These are phyloP conservation scores for Leiothrix lutea DNA, from an alignment of 2,113 vertebrate species.

Conservation along the genomic window DNA sequence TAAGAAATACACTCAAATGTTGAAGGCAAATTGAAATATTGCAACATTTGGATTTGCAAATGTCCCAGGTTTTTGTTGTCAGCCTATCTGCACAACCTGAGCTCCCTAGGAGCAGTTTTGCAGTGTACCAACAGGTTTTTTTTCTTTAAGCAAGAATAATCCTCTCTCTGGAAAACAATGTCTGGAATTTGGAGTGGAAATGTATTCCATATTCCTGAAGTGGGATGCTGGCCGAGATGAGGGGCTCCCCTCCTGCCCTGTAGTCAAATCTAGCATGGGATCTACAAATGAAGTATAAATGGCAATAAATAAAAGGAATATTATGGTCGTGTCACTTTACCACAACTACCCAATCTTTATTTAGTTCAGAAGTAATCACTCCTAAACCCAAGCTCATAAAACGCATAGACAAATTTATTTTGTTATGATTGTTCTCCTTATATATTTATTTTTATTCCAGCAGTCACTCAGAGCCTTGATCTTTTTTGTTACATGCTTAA, in stretches of 20 bases:
- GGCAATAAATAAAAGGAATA: constrained; percentile 18
- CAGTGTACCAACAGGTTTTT: background rate
- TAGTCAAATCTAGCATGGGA: background rate
- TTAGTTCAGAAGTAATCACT: constrained; percentile 23
- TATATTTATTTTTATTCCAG: constrained; percentile 27
- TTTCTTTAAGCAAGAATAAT: background rate
- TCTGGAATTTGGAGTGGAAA: constrained; percentile 41
- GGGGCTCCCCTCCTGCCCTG: background rate
- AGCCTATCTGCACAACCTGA: background rate
- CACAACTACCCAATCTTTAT: constrained; percentile 15
- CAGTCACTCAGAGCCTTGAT: constrained; percentile 21
- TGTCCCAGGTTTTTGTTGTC: background rate
- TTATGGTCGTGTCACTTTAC: background rate
- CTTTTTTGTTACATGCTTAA: constrained; percentile 12
- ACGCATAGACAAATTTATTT: background rate
- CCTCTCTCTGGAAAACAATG: constrained; percentile 23
- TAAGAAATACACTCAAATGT: background rate
- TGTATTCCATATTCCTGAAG: background rate
- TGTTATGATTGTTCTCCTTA: constrained; percentile 10
- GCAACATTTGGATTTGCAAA: background rate
- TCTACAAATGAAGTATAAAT: background rate
- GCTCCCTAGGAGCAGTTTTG: background rate
- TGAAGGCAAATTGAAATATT: background rate
- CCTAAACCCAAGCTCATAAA: constrained; percentile 19
- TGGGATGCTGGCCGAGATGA: background rate